A percentile compares a stretch with the other conserved stretches of the same genome.
Evolutionary conservation across 2,888 invertebrate genomes (phyloP).

Genomic region (Didymodactylos carnosus): DNA sequence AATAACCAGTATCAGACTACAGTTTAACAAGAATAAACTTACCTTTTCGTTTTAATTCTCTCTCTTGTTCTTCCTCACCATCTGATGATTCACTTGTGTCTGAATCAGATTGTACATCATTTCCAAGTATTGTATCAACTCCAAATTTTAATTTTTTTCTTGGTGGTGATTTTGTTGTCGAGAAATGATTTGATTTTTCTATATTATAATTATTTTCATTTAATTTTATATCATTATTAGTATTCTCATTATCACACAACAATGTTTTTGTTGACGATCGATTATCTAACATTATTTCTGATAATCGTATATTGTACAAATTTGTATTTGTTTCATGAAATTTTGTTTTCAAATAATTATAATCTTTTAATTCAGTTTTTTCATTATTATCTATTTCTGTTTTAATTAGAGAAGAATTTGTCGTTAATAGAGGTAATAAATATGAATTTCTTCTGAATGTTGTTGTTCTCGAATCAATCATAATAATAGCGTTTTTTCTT

Average conservation of each 20-base stretch:
- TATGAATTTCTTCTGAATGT: too few species aligned
- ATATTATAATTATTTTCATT: background rate
- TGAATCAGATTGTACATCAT: background rate
- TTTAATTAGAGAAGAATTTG: too few species aligned
- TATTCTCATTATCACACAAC: background rate
- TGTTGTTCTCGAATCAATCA: too few species aligned
- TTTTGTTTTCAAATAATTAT: background rate
- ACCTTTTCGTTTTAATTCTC: background rate
- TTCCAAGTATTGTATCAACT: slow-evolving; percentile 1
- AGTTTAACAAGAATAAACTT: background rate
- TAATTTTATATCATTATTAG: background rate
- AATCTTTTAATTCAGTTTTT: background rate
- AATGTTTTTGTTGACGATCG: too few species aligned
- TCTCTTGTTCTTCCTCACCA: background rate
- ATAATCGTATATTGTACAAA: background rate
- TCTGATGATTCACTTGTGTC: background rate
- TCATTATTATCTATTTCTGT: background rate
- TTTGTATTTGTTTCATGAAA: background rate
- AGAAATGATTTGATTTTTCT: background rate
- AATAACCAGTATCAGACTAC: background rate
- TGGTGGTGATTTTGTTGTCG: background rate
- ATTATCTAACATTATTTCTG: background rate
- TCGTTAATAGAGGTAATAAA: background rate
- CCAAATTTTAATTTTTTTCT: background rate
- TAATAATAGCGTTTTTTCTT: too few species aligned